phyloP scores from a whole-genome alignment of 1,140 invertebrate species.

The Drosophila burlai region DNA sequence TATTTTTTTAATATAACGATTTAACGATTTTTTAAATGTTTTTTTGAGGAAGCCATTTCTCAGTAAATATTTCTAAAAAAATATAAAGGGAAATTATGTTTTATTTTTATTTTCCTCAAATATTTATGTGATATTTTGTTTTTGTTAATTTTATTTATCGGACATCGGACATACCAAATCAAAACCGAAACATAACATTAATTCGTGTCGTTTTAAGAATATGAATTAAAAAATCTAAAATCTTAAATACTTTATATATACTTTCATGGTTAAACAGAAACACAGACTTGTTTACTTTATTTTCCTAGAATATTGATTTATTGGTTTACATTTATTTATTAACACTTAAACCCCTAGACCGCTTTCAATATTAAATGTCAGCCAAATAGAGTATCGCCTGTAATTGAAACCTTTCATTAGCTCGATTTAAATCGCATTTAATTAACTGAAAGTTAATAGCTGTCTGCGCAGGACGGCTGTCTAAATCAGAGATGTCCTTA shows the following conservation, averaged over 20 bases:
- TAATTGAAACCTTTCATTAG: conserved; percentile 14
- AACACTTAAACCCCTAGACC: neutral
- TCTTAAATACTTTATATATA: too few relatives aligned
- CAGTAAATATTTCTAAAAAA: neutral
- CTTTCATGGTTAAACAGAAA: neutral
- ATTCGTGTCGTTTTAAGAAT: too few relatives aligned
- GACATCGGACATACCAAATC: too few relatives aligned
- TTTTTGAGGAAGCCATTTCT: neutral
- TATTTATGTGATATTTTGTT: too few relatives aligned
- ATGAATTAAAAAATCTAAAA: too few relatives aligned
- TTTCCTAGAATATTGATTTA: neutral
- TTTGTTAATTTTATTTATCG: too few relatives aligned
- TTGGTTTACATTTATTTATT: too few relatives aligned
- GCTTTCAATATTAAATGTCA: neutral
- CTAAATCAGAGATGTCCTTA: conserved; percentile 8
- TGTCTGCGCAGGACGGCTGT: conserved; percentile 21
- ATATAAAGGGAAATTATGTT: neutral
- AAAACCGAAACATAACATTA: too few relatives aligned
- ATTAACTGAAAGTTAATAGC: conserved; percentile 26
- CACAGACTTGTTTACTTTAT: neutral
- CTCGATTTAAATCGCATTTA: conserved; percentile 18
- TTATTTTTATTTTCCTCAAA: too few relatives aligned
- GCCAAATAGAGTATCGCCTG: neutral
- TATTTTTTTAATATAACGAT: neutral
- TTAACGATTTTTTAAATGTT: neutral